Base-by-base conservation (phyloP, 2,797 vertebrate species). In the Adrianichthys oophorus region DNA sequence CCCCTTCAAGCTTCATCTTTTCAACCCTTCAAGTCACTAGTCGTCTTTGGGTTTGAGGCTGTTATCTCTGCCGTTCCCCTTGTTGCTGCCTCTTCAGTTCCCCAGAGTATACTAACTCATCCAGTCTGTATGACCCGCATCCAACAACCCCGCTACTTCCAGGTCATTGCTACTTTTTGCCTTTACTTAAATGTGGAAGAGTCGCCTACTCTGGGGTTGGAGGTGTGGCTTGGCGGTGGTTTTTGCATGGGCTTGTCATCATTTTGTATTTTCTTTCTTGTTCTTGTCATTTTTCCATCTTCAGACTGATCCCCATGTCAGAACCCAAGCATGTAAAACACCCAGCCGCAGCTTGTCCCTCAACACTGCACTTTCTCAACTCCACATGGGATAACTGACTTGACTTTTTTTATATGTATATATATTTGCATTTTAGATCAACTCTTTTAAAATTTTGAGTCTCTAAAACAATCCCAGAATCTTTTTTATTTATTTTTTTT, bases 41-140 rank as follows among this genome's bases (percentile, higher is more conserved):
- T 85, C 91, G 79, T 86, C 88, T 87, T 86, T 67, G 32, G 37
- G 61, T 74, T 74, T 52, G 50, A 70, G 73, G 72, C 65, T 24
- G 60, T 73, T 74, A 65, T 67, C 56, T 74, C 62, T 70, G 74
- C 77, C 46, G 52, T 64, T 71, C 63, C 58, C 77, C 68, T 80
- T 78, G 87, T 92, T 92, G 87, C 90, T 91, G 87, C 91, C 87
- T 92, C 90, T 91, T 91, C 83, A 85, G 87, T 92, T 88, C 70
- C 91, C 90, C 82, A 86, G 88, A 90, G 91, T 91, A 83, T 79
- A 85, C 89, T 92, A 93, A 91, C 87, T 91, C 82, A 83, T 88
- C 89, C 87, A 88, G 66, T 76, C 79, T 90, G 75, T 90, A 81
- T 88, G 60, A 87, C 84, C 83, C 60, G 73, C 61, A 59, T 68